Percentiles rank a stretch among this genome's conserved stretches.
phyloP scores from a whole-genome alignment of 2,113 vertebrate genomes.

The Cheilinus undulatus region DNA sequence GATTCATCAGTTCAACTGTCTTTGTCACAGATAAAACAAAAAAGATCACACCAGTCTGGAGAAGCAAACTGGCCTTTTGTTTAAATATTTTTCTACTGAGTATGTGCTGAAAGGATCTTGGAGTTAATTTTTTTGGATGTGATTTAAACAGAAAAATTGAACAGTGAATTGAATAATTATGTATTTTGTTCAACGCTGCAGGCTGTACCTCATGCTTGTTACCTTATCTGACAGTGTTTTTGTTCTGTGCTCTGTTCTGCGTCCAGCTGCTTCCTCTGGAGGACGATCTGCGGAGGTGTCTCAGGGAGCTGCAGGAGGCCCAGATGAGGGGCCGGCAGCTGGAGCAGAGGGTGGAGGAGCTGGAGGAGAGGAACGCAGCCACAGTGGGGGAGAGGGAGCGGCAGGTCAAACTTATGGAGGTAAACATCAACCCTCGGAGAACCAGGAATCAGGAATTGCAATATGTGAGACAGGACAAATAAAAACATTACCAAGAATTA shows the following conservation, averaged over 20 bases:
- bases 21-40: conserved; percentile 18
- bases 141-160: not conserved
- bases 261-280: conserved; percentile 89
- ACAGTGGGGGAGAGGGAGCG: conserved; percentile 86
- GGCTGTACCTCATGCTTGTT: conserved; percentile 15
- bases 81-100: not conserved
- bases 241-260: conserved; percentile 39
- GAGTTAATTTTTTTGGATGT: not conserved
- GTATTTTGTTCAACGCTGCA: not conserved
- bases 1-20: conserved; percentile 37
- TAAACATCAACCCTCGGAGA: conserved; percentile 48
- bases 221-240: conserved; percentile 31
- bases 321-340: conserved; percentile 87
- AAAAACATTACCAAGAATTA: too few species aligned
- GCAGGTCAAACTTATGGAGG: conserved; percentile 93
- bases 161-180: not conserved
- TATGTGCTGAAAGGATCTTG: not conserved
- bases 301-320: conserved; percentile 88
- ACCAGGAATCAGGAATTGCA: too few species aligned
- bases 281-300: conserved; percentile 87
- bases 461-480: too few species aligned
- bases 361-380: conserved; percentile 87
- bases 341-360: conserved; percentile 88
- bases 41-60: not conserved
- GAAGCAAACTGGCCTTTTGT: not conserved